Evolutionary conservation across 2,888 invertebrate species (phyloP).

Genomic region (Oxystoma pomonae): DNA sequence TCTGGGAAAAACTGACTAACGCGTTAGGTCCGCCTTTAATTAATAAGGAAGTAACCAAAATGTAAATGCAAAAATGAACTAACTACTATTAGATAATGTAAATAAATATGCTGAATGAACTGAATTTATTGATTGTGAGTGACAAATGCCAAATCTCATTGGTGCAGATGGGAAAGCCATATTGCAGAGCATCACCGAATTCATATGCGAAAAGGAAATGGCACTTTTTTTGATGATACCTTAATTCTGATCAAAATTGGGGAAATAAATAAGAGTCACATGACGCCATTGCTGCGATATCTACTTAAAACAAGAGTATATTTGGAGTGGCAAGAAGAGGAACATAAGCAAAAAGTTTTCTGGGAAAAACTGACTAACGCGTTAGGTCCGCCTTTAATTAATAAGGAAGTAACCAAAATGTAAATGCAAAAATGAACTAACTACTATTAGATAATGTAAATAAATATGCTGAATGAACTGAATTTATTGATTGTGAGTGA

Average conservation of each 20-base stretch:
- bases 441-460: too few relatives aligned
- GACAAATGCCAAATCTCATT: slow-evolving; percentile 65
- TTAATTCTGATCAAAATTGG: slow-evolving; percentile 61
- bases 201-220: slow-evolving; percentile 52
- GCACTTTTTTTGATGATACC: slow-evolving; percentile 53
- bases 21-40: slow-evolving; percentile 32
- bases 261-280: slow-evolving; percentile 52
- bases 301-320: slow-evolving; percentile 62
- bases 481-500: slow-evolving; percentile 66
- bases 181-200: slow-evolving; percentile 62
- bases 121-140: slow-evolving; percentile 65
- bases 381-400: slow-evolving; percentile 31
- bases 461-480: too few relatives aligned
- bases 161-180: slow-evolving; percentile 69
- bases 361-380: slow-evolving; percentile 42
- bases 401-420: too few relatives aligned
- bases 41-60: too few relatives aligned
- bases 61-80: too few relatives aligned
- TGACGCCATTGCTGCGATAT: slow-evolving; percentile 58
- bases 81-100: too few relatives aligned
- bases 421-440: too few relatives aligned
- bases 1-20: slow-evolving; percentile 43
- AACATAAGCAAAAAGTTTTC: slow-evolving; percentile 40
- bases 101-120: too few relatives aligned
- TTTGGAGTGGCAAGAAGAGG: slow-evolving; percentile 56